A percentile compares a stretch with the other conserved stretches of the same genome.
Conservation (phyloP, 2,888 invertebrate species). For the Erebia palarica region DNA sequence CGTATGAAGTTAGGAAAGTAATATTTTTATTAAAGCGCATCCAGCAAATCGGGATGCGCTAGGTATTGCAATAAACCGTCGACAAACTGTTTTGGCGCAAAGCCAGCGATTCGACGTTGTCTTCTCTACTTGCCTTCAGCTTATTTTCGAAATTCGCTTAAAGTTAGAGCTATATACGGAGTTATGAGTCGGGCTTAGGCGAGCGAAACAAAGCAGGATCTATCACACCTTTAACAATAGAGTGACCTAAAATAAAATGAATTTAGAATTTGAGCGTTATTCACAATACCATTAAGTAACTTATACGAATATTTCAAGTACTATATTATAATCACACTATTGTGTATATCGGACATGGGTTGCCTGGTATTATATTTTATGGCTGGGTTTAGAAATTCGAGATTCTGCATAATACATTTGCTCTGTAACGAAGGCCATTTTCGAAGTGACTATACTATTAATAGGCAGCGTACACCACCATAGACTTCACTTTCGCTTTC, state of each 20-base stretch:
- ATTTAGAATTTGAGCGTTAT: background rate
- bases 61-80: constrained; percentile 37
- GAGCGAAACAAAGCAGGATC: constrained; percentile 5
- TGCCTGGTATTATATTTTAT: background rate
- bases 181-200: constrained; percentile 14
- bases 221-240: constrained; percentile 1
- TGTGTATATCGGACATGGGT: background rate
- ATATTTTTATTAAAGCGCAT: constrained; percentile 33
- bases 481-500: too few species aligned
- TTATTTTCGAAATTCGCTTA: constrained; percentile 33
- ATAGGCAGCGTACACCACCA: too few species aligned
- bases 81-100: constrained; percentile 33
- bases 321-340: background rate
- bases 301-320: too few species aligned
- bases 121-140: constrained; percentile 33
- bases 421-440: too few species aligned
- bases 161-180: constrained; percentile 27
- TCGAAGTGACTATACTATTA: too few species aligned
- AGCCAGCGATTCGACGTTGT: constrained; percentile 33
- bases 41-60: constrained; percentile 38
- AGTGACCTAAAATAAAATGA: background rate
- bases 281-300: background rate
- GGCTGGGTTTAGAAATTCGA: too few species aligned
- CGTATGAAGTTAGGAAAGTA: constrained; percentile 19
- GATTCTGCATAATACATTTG: too few species aligned